Base-by-base conservation (phyloP, 2,888 invertebrate genomes). In the Microplitis manilae region DNA sequence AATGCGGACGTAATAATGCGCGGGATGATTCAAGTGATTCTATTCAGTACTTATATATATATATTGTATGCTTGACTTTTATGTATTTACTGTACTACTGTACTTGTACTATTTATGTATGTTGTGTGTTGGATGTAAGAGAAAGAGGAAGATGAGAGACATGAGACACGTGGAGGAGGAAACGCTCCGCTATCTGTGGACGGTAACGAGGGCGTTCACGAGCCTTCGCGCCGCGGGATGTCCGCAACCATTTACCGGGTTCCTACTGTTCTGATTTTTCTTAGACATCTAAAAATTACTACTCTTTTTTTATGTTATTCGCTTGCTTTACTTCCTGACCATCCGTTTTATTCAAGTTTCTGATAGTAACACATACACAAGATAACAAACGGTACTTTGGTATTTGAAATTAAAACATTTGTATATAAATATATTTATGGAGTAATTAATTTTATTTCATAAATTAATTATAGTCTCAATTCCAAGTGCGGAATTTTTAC, bases 181-280 rank as follows among this genome's bases (percentile, higher is more conserved):
- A 75, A 77, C 73, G 75, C 78, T 72, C 77, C 81, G 78, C 76
- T 79, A 80, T 81, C 78, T 80, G 64, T 20, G 75, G 71, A 75
- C 20, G 40, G 78, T 80, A 81, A 81, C 79, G 81, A 81, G 80
- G 80, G 81, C 80, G 81, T 81, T 79, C 81, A 79, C 79, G 80
- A 78, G 80, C 75, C 74, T 73, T 77, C 76, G 77, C 81, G 78
- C 81, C 69, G 78, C 81, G 80, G 81, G 81, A 80, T 76, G 81
- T 78, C 81, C 78, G 41, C 41, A 41, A 20, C 50, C 8, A 20
- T 68, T 41, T 68, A 41, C 50, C 15, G 50, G 40, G 6, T 68
- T 41, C 41, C 50, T 41, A 40, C 68, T 68, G 41, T 68, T 41
- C n/a, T 13, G 13, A 50, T 50, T 50, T 50, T 50, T 50, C 50